Percentiles rank a stretch among this genome's conserved stretches.
phyloP scores from a whole-genome alignment of 2,888 invertebrate species.

The Lycocerus yunnanus region DNA sequence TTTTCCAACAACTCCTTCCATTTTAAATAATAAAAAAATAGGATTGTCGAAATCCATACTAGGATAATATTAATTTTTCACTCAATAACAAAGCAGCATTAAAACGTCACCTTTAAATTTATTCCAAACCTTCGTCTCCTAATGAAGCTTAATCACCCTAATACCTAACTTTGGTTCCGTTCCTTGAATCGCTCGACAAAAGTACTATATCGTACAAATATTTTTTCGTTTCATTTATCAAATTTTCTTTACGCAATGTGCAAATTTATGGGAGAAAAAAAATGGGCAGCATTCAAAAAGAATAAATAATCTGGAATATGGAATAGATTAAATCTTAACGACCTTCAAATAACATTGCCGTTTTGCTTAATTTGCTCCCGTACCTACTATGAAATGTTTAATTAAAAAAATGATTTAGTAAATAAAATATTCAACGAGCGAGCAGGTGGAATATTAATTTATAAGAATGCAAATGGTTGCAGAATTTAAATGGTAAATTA shows the following conservation, averaged over 20 bases:
- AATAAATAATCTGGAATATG: not conserved
- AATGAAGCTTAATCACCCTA: not conserved
- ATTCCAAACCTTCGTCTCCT: not conserved
- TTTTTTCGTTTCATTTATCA: too few species aligned
- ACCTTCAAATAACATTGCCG: not conserved
- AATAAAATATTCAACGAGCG: not conserved
- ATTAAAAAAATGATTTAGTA: not conserved
- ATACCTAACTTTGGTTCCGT: not conserved
- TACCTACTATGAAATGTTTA: not conserved
- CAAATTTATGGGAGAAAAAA: not conserved
- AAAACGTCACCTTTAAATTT: not conserved
- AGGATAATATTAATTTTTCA: too few species aligned
- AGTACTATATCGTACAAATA: too few species aligned
- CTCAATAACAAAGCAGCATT: not conserved
- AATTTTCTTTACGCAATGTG: not conserved
- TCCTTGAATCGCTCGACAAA: not conserved
- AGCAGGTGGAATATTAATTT: conserved; percentile 4
- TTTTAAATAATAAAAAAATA: too few species aligned
- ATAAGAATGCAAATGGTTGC: conserved; percentile 7
- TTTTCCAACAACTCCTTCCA: too few species aligned
- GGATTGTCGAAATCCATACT: too few species aligned
- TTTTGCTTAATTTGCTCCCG: not conserved
- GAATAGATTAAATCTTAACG: not conserved
- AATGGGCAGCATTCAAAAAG: not conserved
- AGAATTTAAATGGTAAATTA: conserved; percentile 11